These are phyloP conservation scores for Phasia obesa DNA, from an alignment of 2,888 invertebrate genomes.

Conservation along the genomic window DNA sequence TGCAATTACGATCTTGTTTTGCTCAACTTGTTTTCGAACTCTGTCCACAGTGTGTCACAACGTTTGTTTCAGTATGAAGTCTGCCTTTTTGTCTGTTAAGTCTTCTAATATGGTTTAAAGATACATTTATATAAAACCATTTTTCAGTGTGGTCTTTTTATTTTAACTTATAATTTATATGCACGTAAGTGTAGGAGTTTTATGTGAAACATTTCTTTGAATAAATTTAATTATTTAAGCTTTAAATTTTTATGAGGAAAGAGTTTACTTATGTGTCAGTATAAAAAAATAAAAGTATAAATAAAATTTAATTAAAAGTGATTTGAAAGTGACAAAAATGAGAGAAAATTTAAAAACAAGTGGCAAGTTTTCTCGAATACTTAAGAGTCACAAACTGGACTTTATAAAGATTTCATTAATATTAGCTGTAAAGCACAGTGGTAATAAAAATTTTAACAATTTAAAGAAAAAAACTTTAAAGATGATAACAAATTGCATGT, in stretches of 20 bases:
- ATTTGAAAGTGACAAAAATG: conserved; percentile 38
- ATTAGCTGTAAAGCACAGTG: neutral
- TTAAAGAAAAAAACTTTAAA: too few species aligned
- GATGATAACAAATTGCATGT: too few species aligned
- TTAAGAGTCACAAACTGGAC: too few species aligned
- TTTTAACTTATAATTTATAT: conserved; percentile 46
- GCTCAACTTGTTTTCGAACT: conserved; percentile 39
- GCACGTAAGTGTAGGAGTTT: conserved; percentile 56
- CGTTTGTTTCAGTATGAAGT: conserved; percentile 54
- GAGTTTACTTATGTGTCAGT: conserved; percentile 42
- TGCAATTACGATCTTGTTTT: conserved; percentile 66
- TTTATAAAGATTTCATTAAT: neutral
- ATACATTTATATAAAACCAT: conserved; percentile 49
- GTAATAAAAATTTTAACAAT: too few species aligned
- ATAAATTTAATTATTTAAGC: conserved; percentile 51
- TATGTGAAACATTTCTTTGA: conserved; percentile 46
- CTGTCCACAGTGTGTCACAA: conserved; percentile 29
- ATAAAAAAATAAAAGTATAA: conserved; percentile 30
- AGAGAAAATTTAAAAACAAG: neutral
- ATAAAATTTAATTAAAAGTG: conserved; percentile 43
- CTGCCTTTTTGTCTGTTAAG: conserved; percentile 67
- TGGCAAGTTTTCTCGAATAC: too few species aligned
- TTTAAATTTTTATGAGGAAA: conserved; percentile 37
- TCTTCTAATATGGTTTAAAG: conserved; percentile 62
- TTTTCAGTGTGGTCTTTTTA: conserved; percentile 26